phyloP scores from a whole-genome alignment of 1,140 invertebrate genomes.

The Drosophila chauvacae region DNA sequence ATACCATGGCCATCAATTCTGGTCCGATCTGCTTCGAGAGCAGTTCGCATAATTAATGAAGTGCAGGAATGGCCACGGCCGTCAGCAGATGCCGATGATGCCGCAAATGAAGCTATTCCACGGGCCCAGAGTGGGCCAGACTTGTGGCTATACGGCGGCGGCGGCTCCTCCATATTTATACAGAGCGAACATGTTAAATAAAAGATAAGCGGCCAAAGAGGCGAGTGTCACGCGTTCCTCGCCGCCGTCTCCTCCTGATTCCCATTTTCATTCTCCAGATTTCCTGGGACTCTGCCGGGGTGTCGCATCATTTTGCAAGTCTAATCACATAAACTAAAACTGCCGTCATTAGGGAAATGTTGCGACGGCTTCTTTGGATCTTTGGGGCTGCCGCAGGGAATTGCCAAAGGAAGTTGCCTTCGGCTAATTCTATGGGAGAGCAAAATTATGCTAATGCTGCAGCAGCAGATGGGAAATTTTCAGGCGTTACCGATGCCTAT shows the following conservation, averaged over 20 bases:
- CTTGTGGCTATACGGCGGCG: conserved; percentile 27
- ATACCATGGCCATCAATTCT: conserved; percentile 60
- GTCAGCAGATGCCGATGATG: conserved; percentile 22
- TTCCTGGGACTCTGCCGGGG: conserved; percentile 1
- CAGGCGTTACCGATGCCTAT: background rate
- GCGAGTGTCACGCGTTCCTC: conserved; percentile 72
- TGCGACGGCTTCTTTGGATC: conserved; percentile 42
- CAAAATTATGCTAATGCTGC: conserved; percentile 32
- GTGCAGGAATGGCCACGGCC: conserved; percentile 62
- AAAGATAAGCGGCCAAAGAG: conserved; percentile 73
- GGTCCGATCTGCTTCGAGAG: conserved; percentile 59
- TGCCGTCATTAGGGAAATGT: conserved; percentile 42
- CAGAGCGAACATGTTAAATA: conserved; percentile 79
- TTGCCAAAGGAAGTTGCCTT: conserved; percentile 9
- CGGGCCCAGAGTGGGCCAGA: conserved; percentile 19
- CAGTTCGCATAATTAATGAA: conserved; percentile 81
- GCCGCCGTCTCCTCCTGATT: background rate
- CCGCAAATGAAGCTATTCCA: conserved; percentile 78
- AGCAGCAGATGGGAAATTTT: background rate
- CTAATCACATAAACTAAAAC: conserved; percentile 68
- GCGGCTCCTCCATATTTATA: conserved; percentile 75
- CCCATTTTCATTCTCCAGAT: conserved; percentile 1
- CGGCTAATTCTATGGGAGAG: conserved; percentile 7
- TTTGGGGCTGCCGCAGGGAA: conserved; percentile 14
- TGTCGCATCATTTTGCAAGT: conserved; percentile 62